Percentiles rank a stretch among this genome's conserved stretches.
phyloP scores from a whole-genome alignment of 2,888 invertebrate species.

The Tridacna gigas region DNA sequence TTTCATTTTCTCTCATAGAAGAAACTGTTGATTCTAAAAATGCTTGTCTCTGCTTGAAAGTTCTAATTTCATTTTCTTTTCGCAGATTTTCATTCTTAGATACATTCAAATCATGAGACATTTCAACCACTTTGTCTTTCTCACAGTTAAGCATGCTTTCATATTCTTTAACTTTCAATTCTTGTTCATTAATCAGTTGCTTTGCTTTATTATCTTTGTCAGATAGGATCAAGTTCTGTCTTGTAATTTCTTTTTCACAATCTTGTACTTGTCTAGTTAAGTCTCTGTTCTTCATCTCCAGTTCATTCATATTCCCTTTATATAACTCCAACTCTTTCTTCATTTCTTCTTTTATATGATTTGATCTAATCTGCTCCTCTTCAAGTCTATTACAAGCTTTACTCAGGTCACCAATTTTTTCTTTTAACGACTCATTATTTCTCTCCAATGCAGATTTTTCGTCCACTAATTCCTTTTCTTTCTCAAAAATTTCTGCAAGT shows the following conservation, averaged over 20 bases:
- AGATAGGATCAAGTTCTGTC: background rate
- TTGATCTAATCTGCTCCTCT: slow-evolving; percentile 30
- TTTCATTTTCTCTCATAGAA: slow-evolving; percentile 41
- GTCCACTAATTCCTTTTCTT: slow-evolving; percentile 32
- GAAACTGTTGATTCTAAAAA: slow-evolving; percentile 21
- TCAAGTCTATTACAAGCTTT: slow-evolving; percentile 38
- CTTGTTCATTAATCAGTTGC: slow-evolving; percentile 3
- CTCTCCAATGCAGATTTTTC: slow-evolving; percentile 32
- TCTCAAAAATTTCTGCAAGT: slow-evolving; percentile 35
- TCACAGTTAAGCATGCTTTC: slow-evolving; percentile 20
- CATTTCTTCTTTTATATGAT: slow-evolving; percentile 19
- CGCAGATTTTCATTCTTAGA: slow-evolving; percentile 24
- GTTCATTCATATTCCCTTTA: slow-evolving; percentile 20
- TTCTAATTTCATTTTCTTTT: slow-evolving; percentile 39
- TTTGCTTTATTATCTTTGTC: slow-evolving; percentile 14
- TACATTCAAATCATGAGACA: slow-evolving; percentile 30
- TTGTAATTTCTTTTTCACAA: slow-evolving; percentile 21
- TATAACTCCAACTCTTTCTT: slow-evolving; percentile 32
- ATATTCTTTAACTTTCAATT: slow-evolving; percentile 5
- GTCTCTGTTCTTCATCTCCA: slow-evolving; percentile 23
- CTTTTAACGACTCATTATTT: slow-evolving; percentile 24
- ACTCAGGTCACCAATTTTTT: slow-evolving; percentile 20
- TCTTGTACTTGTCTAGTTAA: slow-evolving; percentile 18
- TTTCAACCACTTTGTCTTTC: slow-evolving; percentile 27
- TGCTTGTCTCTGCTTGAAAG: slow-evolving; percentile 40